These are phyloP conservation scores for Bubalus kerabau DNA, from an alignment of 2,113 vertebrate genomes.

Conservation along the genomic window DNA sequence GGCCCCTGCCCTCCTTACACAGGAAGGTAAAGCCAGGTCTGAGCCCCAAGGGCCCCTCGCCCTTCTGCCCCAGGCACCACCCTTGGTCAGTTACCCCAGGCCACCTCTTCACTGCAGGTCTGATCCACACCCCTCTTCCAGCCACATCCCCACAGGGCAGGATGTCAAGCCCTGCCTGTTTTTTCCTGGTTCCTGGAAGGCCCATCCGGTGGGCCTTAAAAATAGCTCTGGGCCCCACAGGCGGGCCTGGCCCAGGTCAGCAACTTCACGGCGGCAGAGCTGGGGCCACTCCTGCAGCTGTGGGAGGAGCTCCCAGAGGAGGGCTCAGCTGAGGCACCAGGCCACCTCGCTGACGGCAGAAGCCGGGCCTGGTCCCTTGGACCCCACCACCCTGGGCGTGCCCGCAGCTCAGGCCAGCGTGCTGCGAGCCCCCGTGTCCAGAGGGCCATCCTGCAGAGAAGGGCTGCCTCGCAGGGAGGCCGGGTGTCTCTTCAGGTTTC, in stretches of 20 bases:
- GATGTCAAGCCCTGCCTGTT: not conserved
- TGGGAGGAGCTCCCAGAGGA: not conserved
- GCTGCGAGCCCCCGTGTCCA: rapidly evolving
- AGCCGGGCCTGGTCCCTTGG: not conserved
- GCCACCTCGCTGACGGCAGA: not conserved
- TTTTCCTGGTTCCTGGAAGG: conserved; percentile 32
- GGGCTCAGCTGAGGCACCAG: rapidly evolving
- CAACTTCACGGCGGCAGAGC: too few species aligned
- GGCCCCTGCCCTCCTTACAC: not conserved
- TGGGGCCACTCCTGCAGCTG: too few species aligned
- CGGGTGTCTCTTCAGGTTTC: not conserved
- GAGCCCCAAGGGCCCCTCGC: not conserved
- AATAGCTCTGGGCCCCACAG: not conserved
- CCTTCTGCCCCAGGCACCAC: not conserved
- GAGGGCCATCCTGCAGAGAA: rapidly evolving
- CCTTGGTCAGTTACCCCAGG: not conserved
- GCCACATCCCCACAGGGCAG: not conserved
- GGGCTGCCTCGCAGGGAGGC: not conserved
- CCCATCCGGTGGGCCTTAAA: not conserved
- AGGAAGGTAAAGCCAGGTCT: not conserved
- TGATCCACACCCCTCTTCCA: too few species aligned
- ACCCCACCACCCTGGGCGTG: rapidly evolving
- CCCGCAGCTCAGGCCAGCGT: not conserved
- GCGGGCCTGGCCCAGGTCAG: too few species aligned
- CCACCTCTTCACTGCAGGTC: not conserved